Percentiles rank a stretch among this genome's conserved stretches.
Conservation (phyloP, 2,113 vertebrate genomes). For the Entomyzon cyanotis region DNA sequence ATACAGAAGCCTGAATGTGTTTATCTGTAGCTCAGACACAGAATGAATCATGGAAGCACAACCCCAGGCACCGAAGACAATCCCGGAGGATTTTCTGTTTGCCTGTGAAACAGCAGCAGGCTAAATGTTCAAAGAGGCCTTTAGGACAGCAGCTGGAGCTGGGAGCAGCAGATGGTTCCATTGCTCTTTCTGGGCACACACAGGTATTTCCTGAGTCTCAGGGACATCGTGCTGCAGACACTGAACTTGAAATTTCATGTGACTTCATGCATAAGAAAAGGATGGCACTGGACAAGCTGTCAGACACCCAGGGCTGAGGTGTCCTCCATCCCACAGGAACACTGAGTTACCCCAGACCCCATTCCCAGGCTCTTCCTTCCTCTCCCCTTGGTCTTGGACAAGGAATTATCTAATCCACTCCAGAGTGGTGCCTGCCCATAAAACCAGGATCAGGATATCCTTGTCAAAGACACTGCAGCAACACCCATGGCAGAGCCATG, state of each 20-base stretch:
- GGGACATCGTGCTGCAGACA: background rate
- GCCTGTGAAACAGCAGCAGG: background rate
- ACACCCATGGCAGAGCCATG: rapidly evolving
- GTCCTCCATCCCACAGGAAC: background rate
- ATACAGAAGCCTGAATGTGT: slow-evolving; percentile 24
- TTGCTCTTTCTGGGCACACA: background rate
- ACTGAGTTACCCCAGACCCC: background rate
- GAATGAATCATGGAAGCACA: slow-evolving; percentile 23
- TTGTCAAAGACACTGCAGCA: background rate
- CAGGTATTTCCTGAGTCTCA: background rate
- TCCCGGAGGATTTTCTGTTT: background rate
- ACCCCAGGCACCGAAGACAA: slow-evolving; percentile 18
- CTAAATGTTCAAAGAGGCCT: background rate
- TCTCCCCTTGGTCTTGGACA: background rate
- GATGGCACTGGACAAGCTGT: rapidly evolving
- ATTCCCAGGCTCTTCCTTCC: background rate
- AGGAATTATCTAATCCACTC: background rate
- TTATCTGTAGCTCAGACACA: slow-evolving; percentile 41
- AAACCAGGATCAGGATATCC: background rate
- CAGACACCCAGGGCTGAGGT: rapidly evolving
- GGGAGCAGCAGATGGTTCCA: background rate
- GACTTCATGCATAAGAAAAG: background rate
- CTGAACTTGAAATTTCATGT: background rate
- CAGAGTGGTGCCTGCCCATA: rapidly evolving
- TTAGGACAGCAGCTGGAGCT: slow-evolving; percentile 11